Evolutionary conservation across 2,797 vertebrate species (phyloP).

Genomic region (Poecilia gillii): DNA sequence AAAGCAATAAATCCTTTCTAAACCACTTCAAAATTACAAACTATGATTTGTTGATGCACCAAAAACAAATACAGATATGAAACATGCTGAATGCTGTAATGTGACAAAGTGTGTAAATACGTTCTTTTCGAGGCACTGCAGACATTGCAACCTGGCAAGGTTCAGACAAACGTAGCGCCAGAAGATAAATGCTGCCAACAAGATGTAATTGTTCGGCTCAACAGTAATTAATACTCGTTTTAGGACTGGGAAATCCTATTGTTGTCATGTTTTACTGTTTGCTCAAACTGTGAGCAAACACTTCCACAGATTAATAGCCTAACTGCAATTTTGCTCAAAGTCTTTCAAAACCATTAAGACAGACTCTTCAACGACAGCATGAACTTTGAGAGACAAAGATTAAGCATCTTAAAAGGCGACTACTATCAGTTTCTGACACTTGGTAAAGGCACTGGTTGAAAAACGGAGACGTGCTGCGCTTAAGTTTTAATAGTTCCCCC

Average conservation of each 20-base stretch:
- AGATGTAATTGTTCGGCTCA: slow-evolving; percentile 49
- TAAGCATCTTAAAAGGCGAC: slow-evolving; percentile 27
- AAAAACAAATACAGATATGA: background rate
- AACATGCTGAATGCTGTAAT: background rate
- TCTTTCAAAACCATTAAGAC: slow-evolving; percentile 20
- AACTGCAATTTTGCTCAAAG: slow-evolving; percentile 23
- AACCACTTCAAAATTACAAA: background rate
- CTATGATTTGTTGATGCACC: background rate
- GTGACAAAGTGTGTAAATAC: background rate
- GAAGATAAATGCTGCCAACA: slow-evolving; percentile 47
- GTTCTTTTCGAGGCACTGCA: slow-evolving; percentile 1
- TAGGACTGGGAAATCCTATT: slow-evolving; percentile 29
- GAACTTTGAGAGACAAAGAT: slow-evolving; percentile 31
- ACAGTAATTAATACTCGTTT: slow-evolving; percentile 44
- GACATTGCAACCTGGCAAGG: slow-evolving; percentile 33
- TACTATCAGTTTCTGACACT: slow-evolving; percentile 38
- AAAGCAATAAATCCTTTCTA: background rate
- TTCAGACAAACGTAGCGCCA: slow-evolving; percentile 39
- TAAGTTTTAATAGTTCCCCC: slow-evolving; percentile 32
- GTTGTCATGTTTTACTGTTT: slow-evolving; percentile 33
- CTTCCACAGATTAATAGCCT: slow-evolving; percentile 22
- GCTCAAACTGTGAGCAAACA: slow-evolving; percentile 25
- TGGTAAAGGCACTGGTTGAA: slow-evolving; percentile 25
- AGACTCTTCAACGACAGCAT: slow-evolving; percentile 13
- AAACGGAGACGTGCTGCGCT: slow-evolving; percentile 26